Conservation (phyloP, 2,113 vertebrate species). For the Pluvianellus socialis region DNA sequence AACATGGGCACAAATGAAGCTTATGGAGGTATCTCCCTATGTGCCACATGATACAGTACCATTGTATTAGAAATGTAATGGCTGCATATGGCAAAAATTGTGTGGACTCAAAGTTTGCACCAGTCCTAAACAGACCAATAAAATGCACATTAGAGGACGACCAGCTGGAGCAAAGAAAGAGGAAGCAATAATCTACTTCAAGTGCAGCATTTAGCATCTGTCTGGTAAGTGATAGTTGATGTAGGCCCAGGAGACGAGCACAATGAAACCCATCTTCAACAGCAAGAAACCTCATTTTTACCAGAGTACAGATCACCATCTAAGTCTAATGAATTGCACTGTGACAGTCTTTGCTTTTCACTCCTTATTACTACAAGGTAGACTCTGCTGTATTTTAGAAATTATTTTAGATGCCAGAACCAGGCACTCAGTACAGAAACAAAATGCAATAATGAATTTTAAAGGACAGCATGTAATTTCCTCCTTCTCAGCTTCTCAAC, state of each 20-base stretch:
- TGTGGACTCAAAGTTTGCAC: neutral
- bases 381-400: neutral
- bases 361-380: neutral
- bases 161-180: neutral
- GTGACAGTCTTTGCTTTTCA: neutral
- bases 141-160: neutral
- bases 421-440: neutral
- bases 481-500: neutral
- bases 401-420: neutral
- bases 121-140: neutral
- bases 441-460: neutral
- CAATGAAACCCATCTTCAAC: neutral
- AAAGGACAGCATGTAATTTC: neutral
- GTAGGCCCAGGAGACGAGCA: neutral
- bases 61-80: neutral
- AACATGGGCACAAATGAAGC: neutral
- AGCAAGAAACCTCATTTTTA: neutral
- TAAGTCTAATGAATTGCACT: neutral
- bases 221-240: neutral
- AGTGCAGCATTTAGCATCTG: neutral
- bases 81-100: neutral
- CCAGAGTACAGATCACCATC: neutral
- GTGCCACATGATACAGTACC: neutral
- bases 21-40: neutral
- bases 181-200: neutral